phyloP scores from a whole-genome alignment of 2,797 vertebrate species.

The Synanceia verrucosa region DNA sequence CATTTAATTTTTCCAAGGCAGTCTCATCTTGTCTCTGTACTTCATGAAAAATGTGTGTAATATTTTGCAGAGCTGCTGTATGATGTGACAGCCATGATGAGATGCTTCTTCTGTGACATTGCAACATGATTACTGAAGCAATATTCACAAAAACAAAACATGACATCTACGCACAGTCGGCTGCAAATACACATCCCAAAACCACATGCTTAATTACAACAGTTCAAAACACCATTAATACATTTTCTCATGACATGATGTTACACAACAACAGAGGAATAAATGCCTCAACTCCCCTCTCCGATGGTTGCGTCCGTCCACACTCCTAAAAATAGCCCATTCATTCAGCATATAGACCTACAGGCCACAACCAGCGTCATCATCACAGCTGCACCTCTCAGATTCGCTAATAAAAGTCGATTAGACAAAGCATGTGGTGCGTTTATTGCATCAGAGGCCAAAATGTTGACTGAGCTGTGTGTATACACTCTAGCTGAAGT shows the following conservation, averaged over 20 bases:
- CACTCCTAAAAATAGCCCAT: slow-evolving; percentile 74
- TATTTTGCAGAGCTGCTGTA: not conserved
- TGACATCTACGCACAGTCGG: not conserved
- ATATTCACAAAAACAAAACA: not conserved
- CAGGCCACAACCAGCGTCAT: slow-evolving; percentile 38
- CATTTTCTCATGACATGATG: not conserved
- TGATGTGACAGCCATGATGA: not conserved
- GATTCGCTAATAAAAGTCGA: slow-evolving; percentile 18
- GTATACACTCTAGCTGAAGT: slow-evolving; percentile 4
- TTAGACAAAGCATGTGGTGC: slow-evolving; percentile 2
- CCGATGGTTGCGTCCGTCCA: slow-evolving; percentile 61
- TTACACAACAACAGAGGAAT: not conserved
- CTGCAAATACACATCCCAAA: not conserved
- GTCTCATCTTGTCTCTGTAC: too few species aligned
- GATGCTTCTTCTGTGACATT: not conserved
- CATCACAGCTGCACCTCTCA: slow-evolving; percentile 46
- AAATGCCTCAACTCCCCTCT: slow-evolving; percentile 39
- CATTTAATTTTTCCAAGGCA: too few species aligned
- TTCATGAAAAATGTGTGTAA: too few species aligned
- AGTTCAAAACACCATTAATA: not conserved
- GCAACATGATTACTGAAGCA: not conserved
- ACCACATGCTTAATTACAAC: not conserved
- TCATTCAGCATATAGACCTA: slow-evolving; percentile 60
- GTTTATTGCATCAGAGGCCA: slow-evolving; percentile 30
- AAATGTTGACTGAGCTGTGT: slow-evolving; percentile 35